Conservation (phyloP, 2,113 vertebrate genomes). For the Phodopus roborovskii region DNA sequence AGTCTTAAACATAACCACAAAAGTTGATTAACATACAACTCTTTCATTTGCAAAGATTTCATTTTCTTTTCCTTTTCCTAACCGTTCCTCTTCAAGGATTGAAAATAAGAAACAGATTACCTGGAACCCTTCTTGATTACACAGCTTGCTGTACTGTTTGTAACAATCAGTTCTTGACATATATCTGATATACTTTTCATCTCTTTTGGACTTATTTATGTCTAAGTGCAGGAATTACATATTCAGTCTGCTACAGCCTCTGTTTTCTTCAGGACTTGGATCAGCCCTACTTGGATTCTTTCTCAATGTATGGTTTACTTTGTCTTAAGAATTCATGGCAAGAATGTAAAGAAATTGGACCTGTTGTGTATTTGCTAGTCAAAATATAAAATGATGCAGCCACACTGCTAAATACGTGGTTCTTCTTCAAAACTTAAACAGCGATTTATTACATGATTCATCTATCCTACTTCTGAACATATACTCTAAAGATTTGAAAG, state of each 20-base stretch:
- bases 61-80: background rate
- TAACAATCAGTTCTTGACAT: background rate
- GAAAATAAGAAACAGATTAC: background rate
- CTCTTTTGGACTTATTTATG: background rate
- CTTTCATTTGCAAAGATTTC: background rate
- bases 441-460: background rate
- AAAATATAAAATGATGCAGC: background rate
- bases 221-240: background rate
- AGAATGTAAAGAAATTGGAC: background rate
- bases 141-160: background rate
- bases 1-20: no score
- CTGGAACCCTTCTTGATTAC: background rate
- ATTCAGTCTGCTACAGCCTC: background rate
- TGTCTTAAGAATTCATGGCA: background rate
- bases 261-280: background rate
- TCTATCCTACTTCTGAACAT: background rate
- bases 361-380: background rate
- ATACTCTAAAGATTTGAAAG: background rate
- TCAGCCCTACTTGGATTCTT: background rate
- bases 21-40: background rate
- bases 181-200: background rate
- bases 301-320: background rate
- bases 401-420: background rate
- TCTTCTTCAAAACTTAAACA: background rate
- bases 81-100: background rate